Evolutionary conservation across 2,888 invertebrate species (phyloP), one percentile per base, ranked within the genome.

Genomic region (Cremastinae sp.): DNA sequence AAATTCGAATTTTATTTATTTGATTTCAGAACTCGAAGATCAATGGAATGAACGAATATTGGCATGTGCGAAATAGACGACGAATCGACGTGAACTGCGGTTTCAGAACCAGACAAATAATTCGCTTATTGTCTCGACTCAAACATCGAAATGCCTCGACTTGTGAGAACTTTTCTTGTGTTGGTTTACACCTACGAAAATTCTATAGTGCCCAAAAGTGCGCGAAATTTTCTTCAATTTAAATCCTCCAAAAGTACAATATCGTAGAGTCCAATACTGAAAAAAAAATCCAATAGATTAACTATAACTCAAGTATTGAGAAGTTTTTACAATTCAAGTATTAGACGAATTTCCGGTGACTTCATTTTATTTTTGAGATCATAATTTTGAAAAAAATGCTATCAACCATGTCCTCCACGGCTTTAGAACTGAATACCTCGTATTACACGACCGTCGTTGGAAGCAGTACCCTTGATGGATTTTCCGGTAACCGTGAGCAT

Each of bases 371-470:
- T 59, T n/a, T 41, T 54, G 51, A 64, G 38, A 10, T n/a, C 14
- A 47, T n/a, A 64, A 70, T 38, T 41, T 43, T 7, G 10, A 16
- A 56, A 41, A 81, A 79, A 75, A 86, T 86, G 85, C 79, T 84
- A 70, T 83, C 88, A 73, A 87, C 87, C 61, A 84, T 87, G 82
- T 84, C 87, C 59, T 84, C 85, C 38, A 80, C 83, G 51, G 78
- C 83, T 49, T 78, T 84, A 43, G 86, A 87, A 77, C 82, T 87
- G 28, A 87, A 87, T 77, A 82, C 81, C 22, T 87, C 88, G 34
- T 86, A 84, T 76, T 88, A 87, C 74, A 85, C 87, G 9, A 86
- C 87, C 10, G 80, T 84, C 58, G 80, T 84, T 36, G 88, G 85
- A 14, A 84, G 84, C 75, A 86, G 83, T 74, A 82, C 83, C 12